Conservation (phyloP, 2,113 vertebrate species). For the Lagopus leucura region DNA sequence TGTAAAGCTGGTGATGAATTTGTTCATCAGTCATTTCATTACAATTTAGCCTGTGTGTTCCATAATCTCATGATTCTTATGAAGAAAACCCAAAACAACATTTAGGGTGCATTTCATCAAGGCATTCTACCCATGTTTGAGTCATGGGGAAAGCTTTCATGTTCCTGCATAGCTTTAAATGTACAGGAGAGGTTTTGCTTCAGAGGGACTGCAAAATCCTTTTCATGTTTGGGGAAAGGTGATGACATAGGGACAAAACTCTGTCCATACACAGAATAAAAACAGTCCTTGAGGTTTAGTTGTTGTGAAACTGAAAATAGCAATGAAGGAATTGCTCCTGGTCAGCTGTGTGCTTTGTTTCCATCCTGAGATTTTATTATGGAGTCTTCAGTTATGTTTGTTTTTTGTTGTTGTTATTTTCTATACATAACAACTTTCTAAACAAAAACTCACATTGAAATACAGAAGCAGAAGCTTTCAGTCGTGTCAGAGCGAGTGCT, state of each 20-base stretch:
- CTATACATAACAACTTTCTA: neutral
- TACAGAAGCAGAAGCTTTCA: neutral
- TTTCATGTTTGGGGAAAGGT: neutral
- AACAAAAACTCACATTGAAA: neutral
- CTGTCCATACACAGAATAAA: neutral
- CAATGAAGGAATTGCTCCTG: neutral
- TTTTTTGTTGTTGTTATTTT: neutral
- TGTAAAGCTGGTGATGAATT: neutral
- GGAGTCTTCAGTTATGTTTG: neutral
- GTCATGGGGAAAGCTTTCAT: neutral
- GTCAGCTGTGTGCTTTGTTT: conserved; percentile 12
- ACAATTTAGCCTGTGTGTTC: neutral
- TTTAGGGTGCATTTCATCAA: neutral
- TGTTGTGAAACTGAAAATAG: neutral
- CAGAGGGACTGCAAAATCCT: neutral
- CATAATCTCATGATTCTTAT: neutral
- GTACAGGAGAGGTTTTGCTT: neutral
- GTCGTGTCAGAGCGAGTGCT: neutral
- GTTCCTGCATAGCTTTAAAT: neutral
- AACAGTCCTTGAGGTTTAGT: neutral
- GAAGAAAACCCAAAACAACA: neutral
- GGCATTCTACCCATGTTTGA: neutral
- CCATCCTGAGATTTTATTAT: neutral
- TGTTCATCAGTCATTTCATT: neutral
- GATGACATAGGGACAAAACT: neutral